Conservation (phyloP, 2,888 invertebrate species). For the Melanophora roralis region DNA sequence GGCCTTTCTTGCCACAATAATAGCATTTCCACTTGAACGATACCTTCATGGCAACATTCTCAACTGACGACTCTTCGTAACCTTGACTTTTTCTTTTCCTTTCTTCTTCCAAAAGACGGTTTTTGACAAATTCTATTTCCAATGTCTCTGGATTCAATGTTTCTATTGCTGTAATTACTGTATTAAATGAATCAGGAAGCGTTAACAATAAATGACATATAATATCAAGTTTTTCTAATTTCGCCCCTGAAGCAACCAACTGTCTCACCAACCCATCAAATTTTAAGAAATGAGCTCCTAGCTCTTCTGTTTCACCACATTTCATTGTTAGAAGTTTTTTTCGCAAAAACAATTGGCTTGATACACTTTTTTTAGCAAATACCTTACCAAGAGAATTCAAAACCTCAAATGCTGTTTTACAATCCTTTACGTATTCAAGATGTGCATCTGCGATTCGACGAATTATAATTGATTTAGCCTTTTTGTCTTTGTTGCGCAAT, state of each 20-base stretch:
- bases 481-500: not conserved
- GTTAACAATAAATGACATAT: not conserved
- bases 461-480: not conserved
- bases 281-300: not conserved
- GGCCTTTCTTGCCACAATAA: constrained; percentile 1
- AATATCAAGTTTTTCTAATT: not conserved
- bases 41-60: not conserved
- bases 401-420: not conserved
- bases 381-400: not conserved
- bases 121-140: constrained; percentile 1
- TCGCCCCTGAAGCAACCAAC: not conserved
- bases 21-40: not conserved
- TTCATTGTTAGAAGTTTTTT: constrained; percentile 7
- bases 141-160: not conserved
- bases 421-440: constrained; percentile 1
- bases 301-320: not conserved
- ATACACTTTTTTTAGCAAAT: not conserved
- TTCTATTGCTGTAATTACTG: not conserved
- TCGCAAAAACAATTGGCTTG: not conserved
- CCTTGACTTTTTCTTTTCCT: not conserved
- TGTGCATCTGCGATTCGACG: not conserved
- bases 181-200: not conserved
- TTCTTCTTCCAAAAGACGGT: constrained; percentile 8
- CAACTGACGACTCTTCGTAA: not conserved
- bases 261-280: not conserved